These are phyloP conservation scores for Oxystoma pomonae DNA, from an alignment of 2,888 invertebrate genomes.

Conservation along the genomic window DNA sequence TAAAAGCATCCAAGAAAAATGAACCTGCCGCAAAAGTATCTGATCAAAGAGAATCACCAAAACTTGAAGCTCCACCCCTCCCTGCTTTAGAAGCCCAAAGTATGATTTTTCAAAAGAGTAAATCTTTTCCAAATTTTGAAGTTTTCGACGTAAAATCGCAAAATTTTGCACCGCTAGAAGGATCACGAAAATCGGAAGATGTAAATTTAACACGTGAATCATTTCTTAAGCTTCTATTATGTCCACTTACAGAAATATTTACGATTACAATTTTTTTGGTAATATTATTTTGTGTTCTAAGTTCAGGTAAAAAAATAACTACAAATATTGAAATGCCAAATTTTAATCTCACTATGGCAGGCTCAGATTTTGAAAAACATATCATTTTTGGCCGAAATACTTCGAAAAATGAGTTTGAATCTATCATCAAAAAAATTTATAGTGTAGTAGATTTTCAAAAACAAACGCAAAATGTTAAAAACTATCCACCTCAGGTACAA, in stretches of 20 bases:
- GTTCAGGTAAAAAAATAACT: background rate
- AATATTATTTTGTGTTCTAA: background rate
- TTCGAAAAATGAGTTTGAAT: constrained; percentile 30
- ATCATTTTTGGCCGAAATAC: background rate
- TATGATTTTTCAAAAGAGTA: background rate
- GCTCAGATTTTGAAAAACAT: background rate
- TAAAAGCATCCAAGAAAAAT: constrained; percentile 3
- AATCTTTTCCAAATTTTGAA: background rate
- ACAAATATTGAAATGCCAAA: background rate
- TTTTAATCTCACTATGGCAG: background rate
- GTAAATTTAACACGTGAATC: too few species aligned
- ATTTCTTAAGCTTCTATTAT: background rate
- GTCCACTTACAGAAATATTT: background rate
- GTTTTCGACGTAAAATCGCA: background rate
- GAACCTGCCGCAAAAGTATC: constrained; percentile 3
- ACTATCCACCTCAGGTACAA: constrained; percentile 23
- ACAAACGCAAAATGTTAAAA: constrained; percentile 19
- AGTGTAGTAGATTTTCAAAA: constrained; percentile 33
- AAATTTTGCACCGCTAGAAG: too few species aligned
- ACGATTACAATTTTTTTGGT: background rate
- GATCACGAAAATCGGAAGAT: too few species aligned
- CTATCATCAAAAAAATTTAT: constrained; percentile 38
- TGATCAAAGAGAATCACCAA: background rate
- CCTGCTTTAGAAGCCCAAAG: constrained; percentile 28
- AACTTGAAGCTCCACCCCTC: constrained; percentile 18